These are phyloP conservation scores for Tupiocoris notatus DNA, from an alignment of 2,888 invertebrate species.

Conservation along the genomic window DNA sequence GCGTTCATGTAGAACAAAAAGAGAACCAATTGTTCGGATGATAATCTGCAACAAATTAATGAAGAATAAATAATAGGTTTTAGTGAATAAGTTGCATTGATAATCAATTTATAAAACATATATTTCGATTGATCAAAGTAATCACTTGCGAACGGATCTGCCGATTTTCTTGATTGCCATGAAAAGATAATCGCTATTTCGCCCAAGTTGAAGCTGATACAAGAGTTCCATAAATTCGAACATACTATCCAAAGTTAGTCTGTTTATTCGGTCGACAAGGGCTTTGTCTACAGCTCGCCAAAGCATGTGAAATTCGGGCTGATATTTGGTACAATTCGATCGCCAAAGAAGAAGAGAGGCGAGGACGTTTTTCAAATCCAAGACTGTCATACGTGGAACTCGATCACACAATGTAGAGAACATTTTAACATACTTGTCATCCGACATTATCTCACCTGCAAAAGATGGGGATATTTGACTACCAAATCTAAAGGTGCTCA, in stretches of 20 bases:
- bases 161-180: conserved; percentile 60
- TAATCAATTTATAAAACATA: not conserved
- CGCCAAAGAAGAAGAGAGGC: conserved; percentile 59
- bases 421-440: conserved; percentile 19
- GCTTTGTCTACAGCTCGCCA: conserved; percentile 69
- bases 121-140: not conserved
- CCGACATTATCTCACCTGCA: conserved; percentile 18
- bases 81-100: not conserved
- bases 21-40: conserved; percentile 64
- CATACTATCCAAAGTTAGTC: conserved; percentile 60
- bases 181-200: conserved; percentile 60
- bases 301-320: conserved; percentile 63
- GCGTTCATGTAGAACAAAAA: conserved; percentile 67
- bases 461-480: not conserved
- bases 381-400: conserved; percentile 59
- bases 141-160: conserved; percentile 57
- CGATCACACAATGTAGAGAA: conserved; percentile 55
- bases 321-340: conserved; percentile 56
- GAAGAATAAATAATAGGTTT: not conserved
- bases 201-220: conserved; percentile 61
- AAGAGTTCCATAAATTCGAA: conserved; percentile 65
- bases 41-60: conserved; percentile 54
- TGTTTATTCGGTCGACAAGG: conserved; percentile 57
- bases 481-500: too few species aligned
- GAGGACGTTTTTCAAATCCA: conserved; percentile 60